Evolutionary conservation across 2,797 vertebrate species (phyloP), one percentile per base, ranked within the genome.

Genomic region (Peromyscus aztecus): DNA sequence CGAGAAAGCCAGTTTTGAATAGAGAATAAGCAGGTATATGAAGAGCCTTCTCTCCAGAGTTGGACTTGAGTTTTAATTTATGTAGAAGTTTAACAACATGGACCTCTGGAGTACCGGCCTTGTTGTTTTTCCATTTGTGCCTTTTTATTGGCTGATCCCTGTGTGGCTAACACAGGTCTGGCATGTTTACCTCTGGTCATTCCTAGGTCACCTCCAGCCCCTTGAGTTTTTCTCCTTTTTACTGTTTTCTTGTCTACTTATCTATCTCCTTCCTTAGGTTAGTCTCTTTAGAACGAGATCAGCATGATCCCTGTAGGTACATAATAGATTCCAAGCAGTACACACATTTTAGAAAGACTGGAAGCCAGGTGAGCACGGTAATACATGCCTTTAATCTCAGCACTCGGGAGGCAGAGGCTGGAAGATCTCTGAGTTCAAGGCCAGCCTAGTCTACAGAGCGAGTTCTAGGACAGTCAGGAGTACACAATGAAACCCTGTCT

Each of bases 221-320:
- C 40, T 90, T 21, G 6, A 19, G 46, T 77, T 57, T 82, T 46
- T 23, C 10, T 27, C 19, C 10, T 37, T 13, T 12, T 40, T 46
- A 77, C 43, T 65, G 4, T 87, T 93, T 89, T 85, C 6, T 43
- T 37, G 13, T 40, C 49, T 71, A 10, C 85, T 91, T 93, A 10
- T 86, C 94, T 93, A 55, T 55, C 1, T 14, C 49, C 13, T 37
- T 92, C 76, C 11, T 7, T 84, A 52, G 37, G 61, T 24, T 78
- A 27, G 43, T 90, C 24, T 89, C 57, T 80, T 90, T 91, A 85
- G 31, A 40, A 85, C 63, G 82, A 80, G 46, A 81, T 90, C 76
- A 93, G 77, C 21, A 4, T 40, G n/a, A 76, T 86, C 88, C 94
- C 97, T 95, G 63, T 43, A 27, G 96, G 78, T 73, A 21, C 16